Base-by-base conservation (phyloP, 2,113 vertebrate species). In the Ifrita kowaldi region DNA sequence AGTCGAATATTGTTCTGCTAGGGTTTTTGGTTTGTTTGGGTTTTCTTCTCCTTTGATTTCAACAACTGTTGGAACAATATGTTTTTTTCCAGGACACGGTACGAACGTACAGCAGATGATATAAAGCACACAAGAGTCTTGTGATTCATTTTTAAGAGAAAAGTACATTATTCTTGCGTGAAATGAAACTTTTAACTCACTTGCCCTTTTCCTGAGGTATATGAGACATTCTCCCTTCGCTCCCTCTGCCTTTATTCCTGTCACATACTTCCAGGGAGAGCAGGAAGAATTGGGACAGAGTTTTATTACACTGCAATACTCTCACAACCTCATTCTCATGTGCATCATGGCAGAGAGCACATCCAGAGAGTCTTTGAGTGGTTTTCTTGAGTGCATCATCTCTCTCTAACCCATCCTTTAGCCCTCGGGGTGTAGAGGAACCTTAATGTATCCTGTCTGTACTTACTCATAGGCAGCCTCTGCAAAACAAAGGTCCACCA, bases 391-490 rank as follows among this genome's bases (percentile, higher is more conserved):
- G 6, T 26, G 39, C 49, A 21, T 74, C 20, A 23, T 14, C 9
- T 67, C 26, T 57, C 7, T 83, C 24, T 50, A 86, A 35, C 5
- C 18, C 35, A 50, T 22, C 33, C 22, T 53, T 47, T 74, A 35
- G 7, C 7, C 13, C 11, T 49, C 0, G 0, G 19, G 6, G 11
- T 44, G 57, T 23, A 62, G 37, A 41, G 3, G 24, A 27, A 37
- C 27, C 10, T 46, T 60, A 12, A 9, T n/a, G 37, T 24, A 3
- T 19, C 32, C 46, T 52, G 37, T 37, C 49, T 49, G 12, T 9
- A 13, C 12, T 8, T 52, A 53, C 8, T 16, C 32, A 14, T 19
- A 19, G n/a, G 8, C 27, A 77, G 9, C 16, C n/a, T 69, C 55
- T 69, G 13, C 30, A 78, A 30, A 90, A 73, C 11, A 67, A 23